These are phyloP conservation scores for Chloebia gouldiae DNA, from an alignment of 2,113 vertebrate species.

Conservation along the genomic window DNA sequence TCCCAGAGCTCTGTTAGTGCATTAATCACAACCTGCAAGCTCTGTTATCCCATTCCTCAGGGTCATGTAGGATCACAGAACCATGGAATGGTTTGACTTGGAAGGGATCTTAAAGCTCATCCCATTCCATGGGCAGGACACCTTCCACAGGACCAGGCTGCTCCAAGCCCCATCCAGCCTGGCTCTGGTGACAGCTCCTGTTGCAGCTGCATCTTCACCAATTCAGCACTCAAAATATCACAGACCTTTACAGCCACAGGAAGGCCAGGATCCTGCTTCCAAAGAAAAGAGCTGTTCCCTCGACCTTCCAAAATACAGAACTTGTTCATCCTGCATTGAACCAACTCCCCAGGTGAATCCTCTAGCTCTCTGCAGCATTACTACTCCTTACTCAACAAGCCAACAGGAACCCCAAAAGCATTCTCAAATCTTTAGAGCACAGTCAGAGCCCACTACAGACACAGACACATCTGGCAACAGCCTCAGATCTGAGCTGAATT, in stretches of 20 bases:
- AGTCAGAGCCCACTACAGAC: fast-evolving
- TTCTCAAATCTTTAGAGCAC: background rate
- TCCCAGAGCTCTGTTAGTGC: background rate
- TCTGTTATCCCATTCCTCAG: background rate
- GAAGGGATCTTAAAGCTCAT: background rate
- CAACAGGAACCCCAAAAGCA: background rate
- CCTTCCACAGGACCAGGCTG: background rate
- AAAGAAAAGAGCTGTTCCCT: background rate
- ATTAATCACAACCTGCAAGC: background rate
- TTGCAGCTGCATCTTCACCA: background rate
- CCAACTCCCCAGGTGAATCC: background rate
- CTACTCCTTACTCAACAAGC: fast-evolving
- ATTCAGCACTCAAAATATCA: background rate
- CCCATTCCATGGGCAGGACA: background rate
- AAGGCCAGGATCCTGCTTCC: background rate
- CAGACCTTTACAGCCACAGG: background rate
- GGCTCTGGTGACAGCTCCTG: background rate
- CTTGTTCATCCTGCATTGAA: background rate
- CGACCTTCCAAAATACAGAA: background rate
- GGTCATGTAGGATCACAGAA: fast-evolving
- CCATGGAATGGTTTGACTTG: background rate
- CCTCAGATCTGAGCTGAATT: fast-evolving
- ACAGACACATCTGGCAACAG: background rate
- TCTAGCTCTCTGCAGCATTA: background rate
- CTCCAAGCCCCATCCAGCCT: background rate